Evolutionary conservation across 1,140 invertebrate species (phyloP).

Genomic region (Anoplolepis gracilipes): DNA sequence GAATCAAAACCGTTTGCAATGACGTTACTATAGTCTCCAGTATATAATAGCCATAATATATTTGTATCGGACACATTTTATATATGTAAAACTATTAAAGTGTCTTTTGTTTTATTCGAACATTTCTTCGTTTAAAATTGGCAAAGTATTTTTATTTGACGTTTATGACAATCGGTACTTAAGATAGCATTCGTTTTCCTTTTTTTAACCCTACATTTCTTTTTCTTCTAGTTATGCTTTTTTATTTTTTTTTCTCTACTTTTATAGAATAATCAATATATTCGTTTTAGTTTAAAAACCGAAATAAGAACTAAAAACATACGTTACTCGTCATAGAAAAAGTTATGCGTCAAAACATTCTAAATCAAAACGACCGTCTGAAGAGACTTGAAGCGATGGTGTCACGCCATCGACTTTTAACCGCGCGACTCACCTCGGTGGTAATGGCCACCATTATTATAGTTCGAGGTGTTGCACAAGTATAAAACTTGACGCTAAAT

Average conservation of each 20-base stretch:
- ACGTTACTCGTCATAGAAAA: constrained; percentile 6
- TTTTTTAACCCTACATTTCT: not conserved
- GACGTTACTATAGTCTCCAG: not conserved
- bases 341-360: constrained; percentile 18
- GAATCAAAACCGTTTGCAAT: not conserved
- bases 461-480: constrained; percentile 41
- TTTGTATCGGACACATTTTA: not conserved
- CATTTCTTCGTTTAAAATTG: not conserved
- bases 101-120: not conserved
- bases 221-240: not conserved
- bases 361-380: constrained; percentile 40
- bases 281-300: constrained; percentile 5
- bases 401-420: constrained; percentile 75
- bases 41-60: not conserved
- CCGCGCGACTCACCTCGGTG: constrained; percentile 32
- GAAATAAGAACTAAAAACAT: not conserved
- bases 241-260: not conserved
- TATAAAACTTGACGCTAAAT: constrained; percentile 67
- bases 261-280: not conserved
- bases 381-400: constrained; percentile 66
- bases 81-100: not conserved
- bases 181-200: not conserved
- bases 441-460: constrained; percentile 70
- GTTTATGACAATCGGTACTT: not conserved
- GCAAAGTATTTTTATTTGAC: not conserved